These are phyloP conservation scores for Oxyura jamaicensis DNA, from an alignment of 2,113 vertebrate species.

Conservation along the genomic window DNA sequence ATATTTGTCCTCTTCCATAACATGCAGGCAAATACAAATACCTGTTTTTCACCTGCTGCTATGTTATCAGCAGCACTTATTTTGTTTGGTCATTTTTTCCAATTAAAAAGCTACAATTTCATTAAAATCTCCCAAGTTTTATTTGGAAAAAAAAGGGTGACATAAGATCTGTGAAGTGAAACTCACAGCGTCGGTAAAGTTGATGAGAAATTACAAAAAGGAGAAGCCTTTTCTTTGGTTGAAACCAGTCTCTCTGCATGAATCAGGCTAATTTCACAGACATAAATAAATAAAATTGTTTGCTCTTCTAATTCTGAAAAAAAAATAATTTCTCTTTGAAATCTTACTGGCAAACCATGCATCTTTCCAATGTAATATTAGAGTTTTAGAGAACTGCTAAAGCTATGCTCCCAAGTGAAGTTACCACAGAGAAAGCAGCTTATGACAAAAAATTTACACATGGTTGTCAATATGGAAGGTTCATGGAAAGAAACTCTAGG, in stretches of 20 bases:
- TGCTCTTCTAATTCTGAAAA: not conserved
- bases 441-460: not conserved
- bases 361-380: not conserved
- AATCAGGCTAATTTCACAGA: slow-evolving; percentile 6
- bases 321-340: not conserved
- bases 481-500: slow-evolving; percentile 3
- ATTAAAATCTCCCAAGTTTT: not conserved
- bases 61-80: not conserved
- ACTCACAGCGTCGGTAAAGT: not conserved
- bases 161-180: slow-evolving; percentile 27
- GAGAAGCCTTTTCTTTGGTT: slow-evolving; percentile 21
- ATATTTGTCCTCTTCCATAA: not conserved
- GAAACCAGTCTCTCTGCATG: slow-evolving; percentile 2
- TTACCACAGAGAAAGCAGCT: not conserved
- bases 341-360: not conserved
- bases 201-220: slow-evolving; percentile 40
- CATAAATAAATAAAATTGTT: not conserved
- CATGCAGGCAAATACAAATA: not conserved
- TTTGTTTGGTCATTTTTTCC: not conserved
- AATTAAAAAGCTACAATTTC: not conserved
- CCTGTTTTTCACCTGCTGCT: not conserved
- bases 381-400: not conserved
- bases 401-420: not conserved
- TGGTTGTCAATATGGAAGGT: not conserved
- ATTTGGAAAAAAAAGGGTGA: not conserved